A percentile compares a stretch with the other conserved stretches of the same genome.
Conservation (phyloP, 2,113 vertebrate species). For the Hippocampus guttulatus region DNA sequence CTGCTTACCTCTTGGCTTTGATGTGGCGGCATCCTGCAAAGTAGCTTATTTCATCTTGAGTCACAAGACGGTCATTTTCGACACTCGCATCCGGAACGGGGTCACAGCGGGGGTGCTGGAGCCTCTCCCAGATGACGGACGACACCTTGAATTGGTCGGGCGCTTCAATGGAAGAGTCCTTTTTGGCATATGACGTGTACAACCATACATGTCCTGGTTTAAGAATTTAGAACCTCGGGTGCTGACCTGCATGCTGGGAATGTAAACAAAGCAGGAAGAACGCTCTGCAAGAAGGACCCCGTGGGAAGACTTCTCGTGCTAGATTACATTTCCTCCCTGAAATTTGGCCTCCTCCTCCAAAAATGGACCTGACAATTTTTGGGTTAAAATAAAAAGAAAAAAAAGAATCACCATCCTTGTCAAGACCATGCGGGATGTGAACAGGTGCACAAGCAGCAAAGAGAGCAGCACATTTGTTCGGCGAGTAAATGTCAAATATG, state of each 20-base stretch:
- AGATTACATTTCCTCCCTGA: constrained; percentile 10
- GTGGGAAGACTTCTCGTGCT: not conserved
- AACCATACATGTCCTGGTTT: not conserved
- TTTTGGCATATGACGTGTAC: no score
- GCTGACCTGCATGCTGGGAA: not conserved
- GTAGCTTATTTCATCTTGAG: no score
- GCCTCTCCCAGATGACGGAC: no score
- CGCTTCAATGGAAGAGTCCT: no score
- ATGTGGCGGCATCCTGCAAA: no score
- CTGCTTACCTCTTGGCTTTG: no score
- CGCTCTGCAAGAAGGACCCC: not conserved
- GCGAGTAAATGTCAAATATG: constrained; percentile 37
- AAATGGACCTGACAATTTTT: not conserved
- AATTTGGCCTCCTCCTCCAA: constrained; percentile 34
- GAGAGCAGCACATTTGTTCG: constrained; percentile 12
- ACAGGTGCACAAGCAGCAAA: constrained; percentile 6
- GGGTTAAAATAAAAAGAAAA: not conserved
- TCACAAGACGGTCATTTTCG: no score
- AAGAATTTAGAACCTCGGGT: not conserved
- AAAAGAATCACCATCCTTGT: constrained; percentile 32
- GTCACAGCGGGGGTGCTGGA: no score
- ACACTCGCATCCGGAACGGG: no score
- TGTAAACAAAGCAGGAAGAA: constrained; percentile 31
- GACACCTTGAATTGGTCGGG: no score
- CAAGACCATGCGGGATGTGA: constrained; percentile 43